Evolutionary conservation across 2,113 vertebrate genomes (phyloP), one percentile per base, ranked within the genome.

Genomic region (Petrocephalus microphthalmus): DNA sequence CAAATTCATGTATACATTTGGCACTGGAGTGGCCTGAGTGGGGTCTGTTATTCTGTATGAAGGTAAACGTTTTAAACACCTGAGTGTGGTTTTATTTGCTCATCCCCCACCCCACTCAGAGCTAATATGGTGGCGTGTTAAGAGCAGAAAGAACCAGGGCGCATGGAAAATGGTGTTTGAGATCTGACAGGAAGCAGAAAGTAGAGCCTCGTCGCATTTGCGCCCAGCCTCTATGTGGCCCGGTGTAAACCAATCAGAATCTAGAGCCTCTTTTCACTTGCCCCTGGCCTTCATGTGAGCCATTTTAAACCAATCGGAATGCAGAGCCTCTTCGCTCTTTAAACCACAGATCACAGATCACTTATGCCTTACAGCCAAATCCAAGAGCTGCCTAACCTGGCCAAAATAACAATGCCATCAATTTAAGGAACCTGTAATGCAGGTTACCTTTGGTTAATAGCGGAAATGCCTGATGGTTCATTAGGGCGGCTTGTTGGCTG

Each of bases 331-430:
- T 42, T 42, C 42, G 42, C 20, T 22, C n/a, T 33, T 78, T 78
- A 45, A 49, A 83, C 81, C 71, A 19, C n/a, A n/a, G n/a, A 74
- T 85, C 52, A 25, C 5, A 54, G 51, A n/a, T 51, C 51, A 29
- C 42, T 82, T 82, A 37, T 37, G 51, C 10, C 54, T 54, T 53
- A 54, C 25, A 54, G 6, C 54, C 25, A 15, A 92, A 93, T 91
- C 51, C 88, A 82, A 88, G 88, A 92, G 88, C 88, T 33, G 86
- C 87, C 3, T 87, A 89, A 90, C 91, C 87, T 87, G 67, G 90
- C 90, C 89, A 37, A 88, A 90, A 89, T 45, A 67, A 67, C n/a
- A 67, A 0, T 1, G 22, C 60, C 22, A 25, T 8, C 20, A 67
- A n/a, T 22, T 67, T 25, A 67, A 20, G 15, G 20, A 7, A n/a